Conservation (phyloP, 1,140 invertebrate species). For the Heliconius himera region DNA sequence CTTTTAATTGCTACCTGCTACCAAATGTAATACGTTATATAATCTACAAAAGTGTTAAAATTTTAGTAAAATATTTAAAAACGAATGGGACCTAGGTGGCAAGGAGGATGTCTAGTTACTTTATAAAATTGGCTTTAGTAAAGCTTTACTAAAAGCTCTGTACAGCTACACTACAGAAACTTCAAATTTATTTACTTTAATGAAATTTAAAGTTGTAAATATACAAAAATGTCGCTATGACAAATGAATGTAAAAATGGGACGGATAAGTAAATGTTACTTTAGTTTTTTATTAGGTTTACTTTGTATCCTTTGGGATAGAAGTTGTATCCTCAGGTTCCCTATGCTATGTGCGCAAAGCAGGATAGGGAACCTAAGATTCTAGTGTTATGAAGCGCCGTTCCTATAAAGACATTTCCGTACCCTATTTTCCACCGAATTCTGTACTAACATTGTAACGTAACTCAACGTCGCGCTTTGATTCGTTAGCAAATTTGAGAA, state of each 20-base stretch:
- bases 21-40: background rate
- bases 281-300: background rate
- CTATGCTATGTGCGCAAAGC: too few relatives aligned
- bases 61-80: constrained; percentile 1
- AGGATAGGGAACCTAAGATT: too few relatives aligned
- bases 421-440: too few relatives aligned
- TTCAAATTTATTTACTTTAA: background rate
- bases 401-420: too few relatives aligned
- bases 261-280: background rate
- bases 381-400: too few relatives aligned
- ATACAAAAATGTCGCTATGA: background rate
- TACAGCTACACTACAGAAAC: background rate
- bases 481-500: too few relatives aligned
- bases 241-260: background rate
- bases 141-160: constrained; percentile 1
- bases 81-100: background rate
- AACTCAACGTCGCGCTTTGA: too few relatives aligned
- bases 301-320: background rate
- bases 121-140: background rate
- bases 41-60: background rate
- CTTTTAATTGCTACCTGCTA: background rate
- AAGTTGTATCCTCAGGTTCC: too few relatives aligned
- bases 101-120: background rate
- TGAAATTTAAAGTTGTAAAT: background rate
- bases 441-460: too few relatives aligned